Base-by-base conservation (phyloP, 2,113 vertebrate genomes). In the Sinocyclocheilus rhinocerous region DNA sequence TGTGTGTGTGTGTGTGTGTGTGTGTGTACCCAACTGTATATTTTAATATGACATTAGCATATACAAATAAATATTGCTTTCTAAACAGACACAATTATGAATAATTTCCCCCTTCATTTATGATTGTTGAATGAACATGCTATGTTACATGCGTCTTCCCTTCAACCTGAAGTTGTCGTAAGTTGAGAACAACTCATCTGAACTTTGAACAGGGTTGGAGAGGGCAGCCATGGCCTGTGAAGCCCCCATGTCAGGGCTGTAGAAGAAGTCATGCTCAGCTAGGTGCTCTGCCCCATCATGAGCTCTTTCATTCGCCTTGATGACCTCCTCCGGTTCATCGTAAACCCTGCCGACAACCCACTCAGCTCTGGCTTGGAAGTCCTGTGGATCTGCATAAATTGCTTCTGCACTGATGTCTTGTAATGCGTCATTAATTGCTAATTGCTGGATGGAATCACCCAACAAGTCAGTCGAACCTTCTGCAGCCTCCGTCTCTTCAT, bases 381-480 rank as follows among this genome's bases (percentile, higher is more conserved):
- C 94, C 79, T 96, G 95, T 0, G 96, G 96, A 76, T 97, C 97
- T 0, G 97, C 96, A 0, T 98, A 98, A 90, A 98, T 96, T 90
- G 96, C 96, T 0, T 98, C 95, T 0, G 86, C 86, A 3, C 88
- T 91, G 6, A 76, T 0, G 4, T 42, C 11, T 0, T 50, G 0
- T 0, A 50, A 22, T 0, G 15, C 3, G 1, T 6, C 4, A n/a
- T 26, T 33, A 48, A 85, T 77, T 15, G 65, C 80, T 0, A 59
- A 89, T 6, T 93, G 93, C 1, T 93, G 61, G 0, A 95, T 92
- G 70, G 94, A 91, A 0, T 95, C n/a, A 26, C 29, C 36, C 55
- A 84, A 69, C 36, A 57, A 61, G 24, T 80, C 59, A 7, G 42
- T 45, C 24, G 1, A n/a, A 59, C 75, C 45, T 12, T 42, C 63